phyloP scores from a whole-genome alignment of 2,113 vertebrate species.

The Zosterops lateralis region DNA sequence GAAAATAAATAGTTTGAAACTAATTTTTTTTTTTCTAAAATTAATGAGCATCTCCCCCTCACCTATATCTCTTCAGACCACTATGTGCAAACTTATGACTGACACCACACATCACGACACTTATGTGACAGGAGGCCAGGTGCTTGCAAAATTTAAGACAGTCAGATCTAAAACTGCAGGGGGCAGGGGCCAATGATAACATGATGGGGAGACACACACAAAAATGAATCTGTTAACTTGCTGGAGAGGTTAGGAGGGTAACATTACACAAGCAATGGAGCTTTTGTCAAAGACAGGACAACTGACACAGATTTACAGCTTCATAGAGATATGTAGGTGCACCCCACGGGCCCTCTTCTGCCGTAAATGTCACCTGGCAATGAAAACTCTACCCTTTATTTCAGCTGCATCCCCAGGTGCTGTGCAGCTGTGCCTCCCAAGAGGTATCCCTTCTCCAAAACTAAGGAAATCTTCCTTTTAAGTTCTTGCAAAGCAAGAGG shows the following conservation, averaged over 20 bases:
- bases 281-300: neutral
- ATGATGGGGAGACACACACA: neutral
- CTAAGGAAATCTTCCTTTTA: neutral
- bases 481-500: neutral
- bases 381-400: neutral
- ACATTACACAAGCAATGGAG: neutral
- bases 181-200: neutral
- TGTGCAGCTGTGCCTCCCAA: neutral
- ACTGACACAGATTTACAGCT: neutral
- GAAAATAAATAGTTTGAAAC: neutral
- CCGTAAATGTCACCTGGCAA: neutral
- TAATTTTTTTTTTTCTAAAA: neutral
- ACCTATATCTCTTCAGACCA: neutral
- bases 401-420: neutral
- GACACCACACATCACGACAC: neutral
- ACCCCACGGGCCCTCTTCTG: neutral
- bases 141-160: neutral
- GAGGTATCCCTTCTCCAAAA: neutral
- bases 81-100: neutral
- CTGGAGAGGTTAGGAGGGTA: neutral
- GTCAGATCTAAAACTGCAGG: neutral
- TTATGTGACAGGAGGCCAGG: rapidly evolving
- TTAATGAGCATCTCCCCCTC: neutral
- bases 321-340: rapidly evolving
- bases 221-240: neutral